A percentile compares a stretch with the other conserved stretches of the same genome.
Evolutionary conservation across 2,113 vertebrate species (phyloP).

Genomic region (Bagarius yarrelli): DNA sequence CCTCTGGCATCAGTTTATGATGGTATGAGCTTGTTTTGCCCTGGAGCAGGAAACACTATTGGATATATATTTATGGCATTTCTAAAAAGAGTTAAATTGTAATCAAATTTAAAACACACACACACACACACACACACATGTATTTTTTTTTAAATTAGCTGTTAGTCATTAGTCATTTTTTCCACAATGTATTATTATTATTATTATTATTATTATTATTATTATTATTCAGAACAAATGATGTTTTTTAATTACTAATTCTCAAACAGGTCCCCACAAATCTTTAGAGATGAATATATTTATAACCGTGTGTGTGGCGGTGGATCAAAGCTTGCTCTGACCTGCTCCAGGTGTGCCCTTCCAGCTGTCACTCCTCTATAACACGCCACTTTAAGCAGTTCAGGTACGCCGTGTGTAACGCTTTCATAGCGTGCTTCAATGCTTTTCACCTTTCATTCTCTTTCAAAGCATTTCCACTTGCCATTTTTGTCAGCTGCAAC

Average conservation of each 20-base stretch:
- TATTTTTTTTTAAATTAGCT: too few relatives aligned
- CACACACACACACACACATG: too few relatives aligned
- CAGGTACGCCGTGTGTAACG: background rate
- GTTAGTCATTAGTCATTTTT: too few relatives aligned
- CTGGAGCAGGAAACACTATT: background rate
- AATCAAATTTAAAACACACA: too few relatives aligned
- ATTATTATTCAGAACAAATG: too few relatives aligned
- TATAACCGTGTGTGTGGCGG: background rate
- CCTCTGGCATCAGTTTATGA: background rate
- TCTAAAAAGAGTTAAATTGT: too few relatives aligned
- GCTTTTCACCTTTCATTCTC: conserved; percentile 20
- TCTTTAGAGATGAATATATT: too few relatives aligned
- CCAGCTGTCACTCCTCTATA: conserved; percentile 34
- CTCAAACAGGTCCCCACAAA: too few relatives aligned
- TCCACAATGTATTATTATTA: too few relatives aligned
- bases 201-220: too few relatives aligned
- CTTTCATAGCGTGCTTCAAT: conserved; percentile 38
- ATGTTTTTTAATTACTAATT: too few relatives aligned
- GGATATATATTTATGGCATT: background rate
- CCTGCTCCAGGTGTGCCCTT: conserved; percentile 37
- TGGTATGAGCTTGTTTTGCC: background rate
- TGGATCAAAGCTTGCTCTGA: conserved; percentile 36
- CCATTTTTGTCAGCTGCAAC: conserved; percentile 63
- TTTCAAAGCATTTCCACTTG: conserved; percentile 31
- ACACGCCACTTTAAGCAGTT: conserved; percentile 6